phyloP scores from a whole-genome alignment of 2,113 vertebrate species.

The Myotis davidii region DNA sequence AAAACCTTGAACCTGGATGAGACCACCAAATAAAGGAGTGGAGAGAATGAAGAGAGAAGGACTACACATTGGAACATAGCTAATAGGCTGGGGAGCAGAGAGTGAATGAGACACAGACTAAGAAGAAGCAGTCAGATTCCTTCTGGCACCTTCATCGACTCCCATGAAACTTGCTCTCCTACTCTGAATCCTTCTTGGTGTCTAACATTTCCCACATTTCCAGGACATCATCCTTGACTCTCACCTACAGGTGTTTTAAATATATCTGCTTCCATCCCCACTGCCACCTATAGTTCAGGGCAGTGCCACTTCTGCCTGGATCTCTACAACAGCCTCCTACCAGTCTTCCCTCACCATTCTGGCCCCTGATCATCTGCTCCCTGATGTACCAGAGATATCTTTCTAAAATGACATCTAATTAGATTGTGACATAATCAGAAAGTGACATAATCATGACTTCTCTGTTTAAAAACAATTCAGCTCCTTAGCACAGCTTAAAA shows the following conservation, averaged over 20 bases:
- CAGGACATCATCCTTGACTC: background rate
- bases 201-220: background rate
- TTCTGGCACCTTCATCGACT: background rate
- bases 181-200: background rate
- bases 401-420: background rate
- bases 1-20: background rate
- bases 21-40: background rate
- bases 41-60: background rate
- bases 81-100: background rate
- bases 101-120: background rate
- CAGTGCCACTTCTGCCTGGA: background rate
- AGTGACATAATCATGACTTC: background rate
- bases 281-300: background rate
- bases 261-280: background rate
- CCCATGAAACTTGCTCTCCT: background rate
- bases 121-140: background rate
- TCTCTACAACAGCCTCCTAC: background rate
- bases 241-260: background rate
- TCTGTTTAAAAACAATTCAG: background rate
- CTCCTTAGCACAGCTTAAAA: constrained; percentile 11
- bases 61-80: background rate
- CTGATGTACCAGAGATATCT: background rate
- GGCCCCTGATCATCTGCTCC: background rate
- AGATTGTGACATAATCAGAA: background rate
- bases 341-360: background rate